Evolutionary conservation across 2,113 vertebrate genomes (phyloP).

Genomic region (Plectropomus leopardus): DNA sequence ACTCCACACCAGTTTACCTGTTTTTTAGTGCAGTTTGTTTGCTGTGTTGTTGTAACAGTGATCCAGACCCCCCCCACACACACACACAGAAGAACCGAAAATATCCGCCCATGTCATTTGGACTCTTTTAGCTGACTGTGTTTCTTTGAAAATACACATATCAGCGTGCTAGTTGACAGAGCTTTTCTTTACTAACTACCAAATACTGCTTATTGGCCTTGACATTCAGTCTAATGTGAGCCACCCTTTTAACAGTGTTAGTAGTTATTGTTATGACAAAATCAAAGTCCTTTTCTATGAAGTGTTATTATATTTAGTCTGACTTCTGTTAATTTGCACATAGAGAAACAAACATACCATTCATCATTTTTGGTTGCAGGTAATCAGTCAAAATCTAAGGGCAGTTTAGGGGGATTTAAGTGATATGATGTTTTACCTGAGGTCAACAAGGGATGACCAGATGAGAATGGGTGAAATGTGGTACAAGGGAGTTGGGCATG

Average conservation of each 20-base stretch:
- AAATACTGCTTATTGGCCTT: neutral
- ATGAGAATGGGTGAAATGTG: no score
- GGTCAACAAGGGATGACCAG: neutral
- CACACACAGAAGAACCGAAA: no score
- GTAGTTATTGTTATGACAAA: neutral
- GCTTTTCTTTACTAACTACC: neutral
- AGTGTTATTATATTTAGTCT: neutral
- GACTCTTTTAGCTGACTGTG: neutral
- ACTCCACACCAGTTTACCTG: neutral
- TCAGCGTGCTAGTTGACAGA: neutral
- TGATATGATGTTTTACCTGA: neutral
- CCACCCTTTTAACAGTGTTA: neutral
- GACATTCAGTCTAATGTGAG: neutral
- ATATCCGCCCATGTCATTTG: neutral
- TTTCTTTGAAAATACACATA: neutral
- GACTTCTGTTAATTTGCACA: neutral
- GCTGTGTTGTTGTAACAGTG: neutral
- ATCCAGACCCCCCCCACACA: neutral
- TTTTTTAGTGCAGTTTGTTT: neutral
- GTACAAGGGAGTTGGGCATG: no score
- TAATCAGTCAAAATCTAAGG: constrained; percentile 2
- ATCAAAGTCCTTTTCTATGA: neutral
- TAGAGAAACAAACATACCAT: neutral
- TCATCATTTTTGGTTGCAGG: no score
- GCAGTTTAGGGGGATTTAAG: neutral